phyloP scores from a whole-genome alignment of 2,888 invertebrate genomes.

The Molanna angustata region DNA sequence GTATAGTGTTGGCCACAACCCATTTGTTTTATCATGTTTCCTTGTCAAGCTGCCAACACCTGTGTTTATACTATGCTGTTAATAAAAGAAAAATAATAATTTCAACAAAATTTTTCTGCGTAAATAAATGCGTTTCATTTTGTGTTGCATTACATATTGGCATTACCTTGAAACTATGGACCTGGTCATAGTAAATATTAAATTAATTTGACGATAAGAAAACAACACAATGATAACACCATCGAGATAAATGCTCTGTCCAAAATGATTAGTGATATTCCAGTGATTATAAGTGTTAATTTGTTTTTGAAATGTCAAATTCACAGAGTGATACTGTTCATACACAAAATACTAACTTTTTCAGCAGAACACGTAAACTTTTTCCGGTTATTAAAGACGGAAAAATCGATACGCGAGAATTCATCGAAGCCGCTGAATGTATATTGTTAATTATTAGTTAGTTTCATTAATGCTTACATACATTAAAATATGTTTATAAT shows the following conservation, averaged over 20 bases:
- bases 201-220: background rate
- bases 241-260: constrained; percentile 5
- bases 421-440: constrained; percentile 60
- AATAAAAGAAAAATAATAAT: no score
- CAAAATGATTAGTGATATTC: background rate
- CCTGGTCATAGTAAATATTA: no score
- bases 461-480: constrained; percentile 37
- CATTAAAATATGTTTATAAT: constrained; percentile 5
- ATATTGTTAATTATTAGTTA: constrained; percentile 65
- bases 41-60: no score
- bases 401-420: constrained; percentile 58
- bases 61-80: no score
- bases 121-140: no score
- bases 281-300: no score
- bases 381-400: constrained; percentile 57
- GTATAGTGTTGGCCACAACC: no score
- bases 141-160: no score
- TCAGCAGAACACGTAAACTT: constrained; percentile 33
- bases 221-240: background rate
- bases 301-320: constrained; percentile 4
- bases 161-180: no score
- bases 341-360: constrained; percentile 20
- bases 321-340: constrained; percentile 4
- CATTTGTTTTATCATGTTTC: no score
- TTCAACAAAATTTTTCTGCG: no score